Evolutionary conservation across 2,113 vertebrate species (phyloP).

Genomic region (Brienomyrus brachyistius): DNA sequence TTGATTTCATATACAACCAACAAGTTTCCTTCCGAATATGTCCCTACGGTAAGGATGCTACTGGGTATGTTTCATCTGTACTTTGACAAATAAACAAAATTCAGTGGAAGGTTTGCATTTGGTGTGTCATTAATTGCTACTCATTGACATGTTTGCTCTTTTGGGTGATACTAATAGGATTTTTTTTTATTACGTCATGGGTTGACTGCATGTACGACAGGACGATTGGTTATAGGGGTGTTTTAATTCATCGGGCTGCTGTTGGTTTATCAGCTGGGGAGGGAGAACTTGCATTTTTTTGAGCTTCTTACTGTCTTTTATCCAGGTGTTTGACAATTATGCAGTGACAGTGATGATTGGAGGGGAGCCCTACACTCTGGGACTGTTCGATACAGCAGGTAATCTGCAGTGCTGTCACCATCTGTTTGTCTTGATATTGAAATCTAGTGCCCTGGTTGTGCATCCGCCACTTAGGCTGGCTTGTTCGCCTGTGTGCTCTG

Average conservation of each 20-base stretch:
- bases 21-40: constrained; percentile 96
- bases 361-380: constrained; percentile 92
- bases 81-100: not conserved
- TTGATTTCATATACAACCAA: constrained; percentile 98
- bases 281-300: not conserved
- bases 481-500: not conserved
- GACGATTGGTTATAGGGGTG: not conserved
- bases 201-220: not conserved
- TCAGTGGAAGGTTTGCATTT: not conserved
- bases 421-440: not conserved
- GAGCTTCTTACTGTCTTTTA: not conserved
- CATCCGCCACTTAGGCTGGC: not conserved
- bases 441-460: not conserved
- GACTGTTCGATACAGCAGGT: constrained; percentile 97
- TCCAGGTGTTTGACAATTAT: constrained; percentile 97
- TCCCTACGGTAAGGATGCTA: constrained; percentile 80
- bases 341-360: constrained; percentile 98
- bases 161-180: not conserved
- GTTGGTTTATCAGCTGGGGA: not conserved
- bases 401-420: constrained; percentile 26
- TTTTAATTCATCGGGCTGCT: not conserved
- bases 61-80: not conserved
- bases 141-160: not conserved
- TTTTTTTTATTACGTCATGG: not conserved
- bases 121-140: not conserved